phyloP scores from a whole-genome alignment of 2,888 invertebrate genomes.

The Leucophora obtusa region DNA sequence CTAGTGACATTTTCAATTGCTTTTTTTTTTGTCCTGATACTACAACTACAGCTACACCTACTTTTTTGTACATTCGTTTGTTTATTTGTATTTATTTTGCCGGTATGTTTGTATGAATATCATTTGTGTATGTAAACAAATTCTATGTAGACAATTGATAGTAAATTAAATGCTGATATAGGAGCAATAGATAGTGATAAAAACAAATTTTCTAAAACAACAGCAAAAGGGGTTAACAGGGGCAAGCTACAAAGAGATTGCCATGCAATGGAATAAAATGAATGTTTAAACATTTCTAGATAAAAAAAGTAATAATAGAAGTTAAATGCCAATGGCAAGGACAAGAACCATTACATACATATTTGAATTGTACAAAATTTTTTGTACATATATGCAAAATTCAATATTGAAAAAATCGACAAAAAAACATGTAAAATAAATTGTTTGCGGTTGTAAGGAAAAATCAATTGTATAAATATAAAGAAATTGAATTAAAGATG shows the following conservation, averaged over 20 bases:
- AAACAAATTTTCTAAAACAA: constrained; percentile 16
- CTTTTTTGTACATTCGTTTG: not conserved
- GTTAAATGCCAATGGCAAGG: constrained; percentile 62
- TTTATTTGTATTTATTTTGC: constrained; percentile 7
- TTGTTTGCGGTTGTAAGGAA: constrained; percentile 50
- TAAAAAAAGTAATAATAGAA: not conserved
- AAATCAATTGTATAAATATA: constrained; percentile 41
- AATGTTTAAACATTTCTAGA: constrained; percentile 17
- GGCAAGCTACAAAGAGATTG: not conserved
- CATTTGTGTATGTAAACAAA: constrained; percentile 31
- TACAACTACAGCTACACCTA: not conserved
- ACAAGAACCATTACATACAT: constrained; percentile 26
- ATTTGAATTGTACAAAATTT: not conserved
- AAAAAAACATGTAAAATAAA: constrained; percentile 35
- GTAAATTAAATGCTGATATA: constrained; percentile 42
- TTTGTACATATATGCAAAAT: not conserved
- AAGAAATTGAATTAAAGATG: constrained; percentile 15
- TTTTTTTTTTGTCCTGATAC: constrained; percentile 4
- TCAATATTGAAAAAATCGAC: not conserved
- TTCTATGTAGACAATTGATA: constrained; percentile 39
- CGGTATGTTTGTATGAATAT: not conserved
- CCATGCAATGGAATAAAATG: constrained; percentile 1
- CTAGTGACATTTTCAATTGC: constrained; percentile 46
- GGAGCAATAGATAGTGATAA: constrained; percentile 23
- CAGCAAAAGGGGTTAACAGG: not conserved